Base-by-base conservation (phyloP, 2,797 vertebrate species). In the Mastacembelus armatus region DNA sequence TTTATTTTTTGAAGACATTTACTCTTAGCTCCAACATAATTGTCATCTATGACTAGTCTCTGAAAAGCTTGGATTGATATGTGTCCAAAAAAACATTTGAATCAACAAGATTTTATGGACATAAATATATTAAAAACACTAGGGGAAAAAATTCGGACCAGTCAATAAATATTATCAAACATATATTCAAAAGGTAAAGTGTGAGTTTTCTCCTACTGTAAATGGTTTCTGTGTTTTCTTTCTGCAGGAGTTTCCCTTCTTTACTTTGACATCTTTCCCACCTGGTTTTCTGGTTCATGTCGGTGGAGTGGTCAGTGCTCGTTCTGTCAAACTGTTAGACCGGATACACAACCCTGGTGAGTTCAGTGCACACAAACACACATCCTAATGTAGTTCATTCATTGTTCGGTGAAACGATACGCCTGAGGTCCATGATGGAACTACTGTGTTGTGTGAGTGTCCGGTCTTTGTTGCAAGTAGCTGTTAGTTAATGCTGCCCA, bases 291-390 rank as follows among this genome's bases (percentile, higher is more conserved):
- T 99, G 6, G 86, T 99, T 36, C 97, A 99, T 0, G 95, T 97
- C 0, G 98, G 97, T 1, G 97, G 98, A 4, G 97, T 99, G 52
- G 98, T 99, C 88, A 99, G 97, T 29, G 97, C 98, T 5, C 96
- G 98, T 6, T 99, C 98, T 0, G 98, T 99, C 85, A 99, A 99
- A 90, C 95, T 99, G 5, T 91, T 99, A 88, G 98, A 99, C 85
- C 96, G 97, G 47, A 99, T 99, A 73, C 97, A 99, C 89, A 99
- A 99, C 90, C 98, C 98, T 3, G 98, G 98, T 99, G 79, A 96
- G 61, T 94, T 92, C 48, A 59, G 24, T 19, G 2, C 51, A 26
- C 15, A 39, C 45, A 56, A 40, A 55, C 33, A 21, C 62, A 60
- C 11, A 4, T 66, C 36, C 35, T 19, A 39, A 35, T 36, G 47